phyloP scores from a whole-genome alignment of 1,140 invertebrate genomes.

The Drosophila cardini region DNA sequence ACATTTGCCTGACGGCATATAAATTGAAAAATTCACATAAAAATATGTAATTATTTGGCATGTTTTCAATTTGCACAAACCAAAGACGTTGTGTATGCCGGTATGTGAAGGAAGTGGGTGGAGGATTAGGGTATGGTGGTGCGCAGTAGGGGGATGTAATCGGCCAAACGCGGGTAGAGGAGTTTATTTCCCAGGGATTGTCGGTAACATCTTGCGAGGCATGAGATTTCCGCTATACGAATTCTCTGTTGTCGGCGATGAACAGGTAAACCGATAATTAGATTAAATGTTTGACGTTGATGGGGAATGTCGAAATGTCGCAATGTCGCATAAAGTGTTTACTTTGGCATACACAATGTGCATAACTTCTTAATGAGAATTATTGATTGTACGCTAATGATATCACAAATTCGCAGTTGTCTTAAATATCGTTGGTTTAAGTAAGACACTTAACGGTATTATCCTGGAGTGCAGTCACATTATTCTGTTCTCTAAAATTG shows the following conservation, averaged over 20 bases:
- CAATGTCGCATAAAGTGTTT: constrained; percentile 3
- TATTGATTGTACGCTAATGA: constrained; percentile 22
- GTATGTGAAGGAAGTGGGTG: no score
- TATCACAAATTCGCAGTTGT: neutral
- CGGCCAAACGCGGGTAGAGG: neutral
- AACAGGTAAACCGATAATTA: constrained; percentile 57
- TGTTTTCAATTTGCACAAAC: constrained; percentile 76
- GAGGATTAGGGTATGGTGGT: no score
- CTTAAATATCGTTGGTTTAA: constrained; percentile 12
- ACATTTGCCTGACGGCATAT: constrained; percentile 78
- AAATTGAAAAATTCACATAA: constrained; percentile 83
- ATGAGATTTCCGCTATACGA: constrained; percentile 69
- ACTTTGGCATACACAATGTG: constrained; percentile 1
- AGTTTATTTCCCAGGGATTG: constrained; percentile 15
- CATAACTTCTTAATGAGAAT: constrained; percentile 28
- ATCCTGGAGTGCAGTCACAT: constrained; percentile 37
- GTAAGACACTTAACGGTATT: constrained; percentile 3
- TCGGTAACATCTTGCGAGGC: constrained; percentile 31
- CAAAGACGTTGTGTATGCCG: constrained; percentile 17
- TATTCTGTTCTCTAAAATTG: constrained; percentile 40
- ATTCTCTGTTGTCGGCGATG: constrained; percentile 46
- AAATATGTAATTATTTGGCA: constrained; percentile 80
- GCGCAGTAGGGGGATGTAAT: neutral
- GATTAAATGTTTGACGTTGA: constrained; percentile 36
- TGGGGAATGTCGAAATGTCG: constrained; percentile 36